Evolutionary conservation across 2,113 vertebrate species (phyloP).

Genomic region (Sturnus vulgaris): DNA sequence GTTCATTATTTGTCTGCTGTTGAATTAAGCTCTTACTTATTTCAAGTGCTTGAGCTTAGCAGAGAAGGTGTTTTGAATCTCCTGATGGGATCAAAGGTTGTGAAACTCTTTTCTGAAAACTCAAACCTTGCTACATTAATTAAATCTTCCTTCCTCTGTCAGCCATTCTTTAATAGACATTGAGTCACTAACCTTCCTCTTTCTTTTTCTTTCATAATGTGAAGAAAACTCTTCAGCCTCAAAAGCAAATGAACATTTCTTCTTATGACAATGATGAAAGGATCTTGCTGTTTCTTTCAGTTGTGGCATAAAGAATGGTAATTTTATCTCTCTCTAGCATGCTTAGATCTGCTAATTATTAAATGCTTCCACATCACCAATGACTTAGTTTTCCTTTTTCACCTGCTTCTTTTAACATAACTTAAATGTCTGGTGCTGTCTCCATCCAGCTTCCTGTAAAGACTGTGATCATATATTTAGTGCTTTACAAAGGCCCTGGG

Average conservation of each 20-base stretch:
- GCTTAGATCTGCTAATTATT: background rate
- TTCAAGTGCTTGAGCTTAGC: background rate
- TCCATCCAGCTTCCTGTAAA: rapidly evolving
- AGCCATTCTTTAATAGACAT: background rate
- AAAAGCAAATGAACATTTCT: background rate
- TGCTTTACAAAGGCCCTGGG: background rate
- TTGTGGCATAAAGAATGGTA: background rate
- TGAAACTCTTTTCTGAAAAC: background rate
- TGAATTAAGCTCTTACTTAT: background rate
- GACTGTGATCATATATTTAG: background rate
- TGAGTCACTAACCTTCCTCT: background rate
- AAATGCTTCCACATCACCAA: background rate
- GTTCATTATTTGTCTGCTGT: background rate
- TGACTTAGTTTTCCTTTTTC: background rate
- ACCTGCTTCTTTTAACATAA: background rate
- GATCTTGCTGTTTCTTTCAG: background rate
- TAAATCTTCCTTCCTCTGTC: background rate
- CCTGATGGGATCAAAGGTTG: background rate
- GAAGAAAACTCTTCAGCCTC: background rate
- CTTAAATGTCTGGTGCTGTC: background rate
- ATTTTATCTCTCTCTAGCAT: background rate
- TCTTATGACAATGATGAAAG: background rate
- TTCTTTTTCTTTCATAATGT: background rate
- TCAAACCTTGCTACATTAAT: background rate
- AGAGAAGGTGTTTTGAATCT: background rate